Evolutionary conservation across 2,797 vertebrate species (phyloP).

Genomic region (Pitangus sulphuratus): DNA sequence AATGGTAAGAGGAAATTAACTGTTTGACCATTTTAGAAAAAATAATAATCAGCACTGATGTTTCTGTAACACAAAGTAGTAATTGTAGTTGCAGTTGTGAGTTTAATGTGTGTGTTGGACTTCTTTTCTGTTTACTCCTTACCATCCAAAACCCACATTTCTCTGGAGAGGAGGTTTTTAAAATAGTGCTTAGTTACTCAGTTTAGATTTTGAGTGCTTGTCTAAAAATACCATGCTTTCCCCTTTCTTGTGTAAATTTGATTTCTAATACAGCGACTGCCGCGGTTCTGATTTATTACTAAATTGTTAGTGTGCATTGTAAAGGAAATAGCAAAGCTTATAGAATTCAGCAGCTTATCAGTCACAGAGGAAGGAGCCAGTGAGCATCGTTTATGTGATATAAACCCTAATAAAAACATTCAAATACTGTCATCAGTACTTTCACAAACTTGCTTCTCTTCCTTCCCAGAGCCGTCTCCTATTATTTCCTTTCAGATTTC

Average conservation of each 20-base stretch:
- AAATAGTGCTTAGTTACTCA: not conserved
- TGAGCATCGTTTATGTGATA: not conserved
- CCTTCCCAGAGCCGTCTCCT: not conserved
- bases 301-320: not conserved
- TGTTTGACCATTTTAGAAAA: not conserved
- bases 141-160: not conserved
- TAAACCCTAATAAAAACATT: not conserved
- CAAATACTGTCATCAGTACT: not conserved
- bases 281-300: not conserved
- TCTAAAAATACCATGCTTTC: not conserved
- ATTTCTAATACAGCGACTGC: not conserved
- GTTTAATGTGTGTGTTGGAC: not conserved
- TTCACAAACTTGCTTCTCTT: not conserved
- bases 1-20: not conserved
- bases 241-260: not conserved
- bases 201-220: not conserved
- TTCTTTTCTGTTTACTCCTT: not conserved
- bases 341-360: not conserved
- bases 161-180: not conserved
- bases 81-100: not conserved
- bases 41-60: rapidly evolving
- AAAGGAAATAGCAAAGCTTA: not conserved
- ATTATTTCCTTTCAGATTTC: not conserved
- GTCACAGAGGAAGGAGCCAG: not conserved
- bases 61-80: not conserved